These are phyloP conservation scores for Pelecanoides urinatrix DNA, from an alignment of 2,113 vertebrate species.

Conservation along the genomic window DNA sequence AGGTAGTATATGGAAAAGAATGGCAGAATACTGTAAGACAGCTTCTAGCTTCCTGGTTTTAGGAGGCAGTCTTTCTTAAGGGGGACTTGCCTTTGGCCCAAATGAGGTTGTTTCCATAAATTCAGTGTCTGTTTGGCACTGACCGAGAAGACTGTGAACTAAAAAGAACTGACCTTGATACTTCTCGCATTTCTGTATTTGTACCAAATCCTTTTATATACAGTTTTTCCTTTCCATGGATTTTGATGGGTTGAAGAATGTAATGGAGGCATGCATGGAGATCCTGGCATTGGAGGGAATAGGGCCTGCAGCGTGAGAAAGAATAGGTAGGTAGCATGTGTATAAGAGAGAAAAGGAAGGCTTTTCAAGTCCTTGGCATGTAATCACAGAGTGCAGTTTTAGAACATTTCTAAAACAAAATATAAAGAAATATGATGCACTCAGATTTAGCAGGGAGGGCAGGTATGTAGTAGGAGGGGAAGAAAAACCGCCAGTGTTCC, in stretches of 20 bases:
- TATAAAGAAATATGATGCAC: not conserved
- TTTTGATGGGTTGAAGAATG: not conserved
- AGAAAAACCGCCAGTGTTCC: not conserved
- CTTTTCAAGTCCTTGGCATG: not conserved
- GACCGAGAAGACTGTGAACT: not conserved
- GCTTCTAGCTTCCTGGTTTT: not conserved
- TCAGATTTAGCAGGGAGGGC: not conserved
- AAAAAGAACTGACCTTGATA: not conserved
- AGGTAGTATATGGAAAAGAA: not conserved
- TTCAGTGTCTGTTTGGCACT: not conserved
- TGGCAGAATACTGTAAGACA: not conserved
- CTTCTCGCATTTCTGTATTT: not conserved
- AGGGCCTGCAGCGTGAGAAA: not conserved
- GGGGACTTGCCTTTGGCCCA: not conserved
- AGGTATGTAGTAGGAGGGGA: not conserved
- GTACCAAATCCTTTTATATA: not conserved
- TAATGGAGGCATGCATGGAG: not conserved
- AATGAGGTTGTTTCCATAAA: not conserved
- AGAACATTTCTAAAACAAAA: not conserved
- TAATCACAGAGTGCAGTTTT: not conserved
- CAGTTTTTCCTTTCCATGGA: not conserved
- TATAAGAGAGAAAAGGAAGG: not conserved
- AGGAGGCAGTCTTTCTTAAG: not conserved
- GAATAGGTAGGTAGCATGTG: too few species aligned
- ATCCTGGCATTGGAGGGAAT: not conserved